Percentiles rank a stretch among this genome's conserved stretches.
Conservation (phyloP, 2,888 invertebrate species). For the Dryobotodes eremita region DNA sequence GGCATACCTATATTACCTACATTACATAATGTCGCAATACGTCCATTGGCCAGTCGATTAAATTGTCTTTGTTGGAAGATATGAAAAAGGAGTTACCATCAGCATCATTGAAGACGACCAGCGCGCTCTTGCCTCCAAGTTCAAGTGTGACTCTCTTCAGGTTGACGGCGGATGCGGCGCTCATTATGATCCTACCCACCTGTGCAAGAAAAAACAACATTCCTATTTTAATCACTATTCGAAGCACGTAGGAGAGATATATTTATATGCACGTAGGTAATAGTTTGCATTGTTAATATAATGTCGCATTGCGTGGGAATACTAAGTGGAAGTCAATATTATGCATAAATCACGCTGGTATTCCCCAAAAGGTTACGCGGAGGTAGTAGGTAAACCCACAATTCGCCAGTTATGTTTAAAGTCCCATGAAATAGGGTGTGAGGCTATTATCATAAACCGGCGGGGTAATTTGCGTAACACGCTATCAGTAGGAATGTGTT, state of each 20-base stretch:
- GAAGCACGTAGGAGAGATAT: neutral
- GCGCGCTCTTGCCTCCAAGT: slow-evolving; percentile 96
- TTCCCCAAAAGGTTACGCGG: neutral
- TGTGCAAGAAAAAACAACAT: slow-evolving; percentile 53
- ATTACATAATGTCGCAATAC: too few species aligned
- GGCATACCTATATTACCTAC: too few species aligned
- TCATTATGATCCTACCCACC: slow-evolving; percentile 89
- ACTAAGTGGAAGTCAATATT: neutral
- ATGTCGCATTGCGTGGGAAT: neutral
- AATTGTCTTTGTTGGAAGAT: neutral
- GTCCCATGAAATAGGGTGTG: neutral
- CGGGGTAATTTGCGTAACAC: too few species aligned
- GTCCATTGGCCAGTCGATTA: neutral
- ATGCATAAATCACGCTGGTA: neutral
- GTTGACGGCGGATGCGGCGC: slow-evolving; percentile 94
- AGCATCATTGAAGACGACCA: slow-evolving; percentile 95
- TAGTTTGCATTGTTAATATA: slow-evolving; percentile 31
- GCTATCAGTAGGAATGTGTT: too few species aligned
- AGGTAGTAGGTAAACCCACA: neutral
- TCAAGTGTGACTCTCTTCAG: slow-evolving; percentile 96
- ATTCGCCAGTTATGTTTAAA: neutral
- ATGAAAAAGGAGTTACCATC: slow-evolving; percentile 87
- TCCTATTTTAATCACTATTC: slow-evolving; percentile 3
- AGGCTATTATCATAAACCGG: neutral
- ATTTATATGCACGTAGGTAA: neutral